These are phyloP conservation scores for Nyctibius grandis DNA, from an alignment of 2,797 vertebrate genomes.

Conservation along the genomic window DNA sequence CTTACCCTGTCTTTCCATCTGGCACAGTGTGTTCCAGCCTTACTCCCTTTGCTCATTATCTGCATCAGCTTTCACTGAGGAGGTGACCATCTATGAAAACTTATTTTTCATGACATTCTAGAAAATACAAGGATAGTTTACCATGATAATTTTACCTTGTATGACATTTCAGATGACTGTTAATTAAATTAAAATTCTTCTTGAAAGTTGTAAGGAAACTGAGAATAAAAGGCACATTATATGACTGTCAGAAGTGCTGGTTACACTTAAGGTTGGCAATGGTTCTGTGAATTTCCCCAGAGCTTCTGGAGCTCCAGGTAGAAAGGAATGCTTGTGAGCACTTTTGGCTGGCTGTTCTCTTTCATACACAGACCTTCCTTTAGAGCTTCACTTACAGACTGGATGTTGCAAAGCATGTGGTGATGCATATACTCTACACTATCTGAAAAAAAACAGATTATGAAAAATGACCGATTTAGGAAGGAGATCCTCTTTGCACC, in stretches of 20 bases:
- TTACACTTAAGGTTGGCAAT: background rate
- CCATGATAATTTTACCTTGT: background rate
- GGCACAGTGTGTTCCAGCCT: background rate
- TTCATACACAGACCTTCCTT: background rate
- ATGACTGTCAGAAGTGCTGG: background rate
- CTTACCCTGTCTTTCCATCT: background rate
- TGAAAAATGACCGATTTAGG: background rate
- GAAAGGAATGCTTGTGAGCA: background rate
- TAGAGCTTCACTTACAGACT: background rate
- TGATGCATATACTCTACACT: background rate
- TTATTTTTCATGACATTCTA: background rate
- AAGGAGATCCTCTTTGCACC: background rate
- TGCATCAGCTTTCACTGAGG: background rate
- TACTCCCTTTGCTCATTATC: background rate
- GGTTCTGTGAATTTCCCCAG: background rate
- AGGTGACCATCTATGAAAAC: background rate
- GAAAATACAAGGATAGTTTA: background rate
- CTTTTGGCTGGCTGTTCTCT: background rate
- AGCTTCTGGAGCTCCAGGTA: background rate
- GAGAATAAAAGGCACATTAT: constrained; percentile 9
- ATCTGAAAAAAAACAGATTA: background rate
- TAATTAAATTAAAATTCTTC: constrained; percentile 8
- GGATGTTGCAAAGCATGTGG: background rate
- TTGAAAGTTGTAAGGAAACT: background rate
- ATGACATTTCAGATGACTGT: background rate